Conservation (phyloP, 2,888 invertebrate species). For the Sphecodes monilicornis region DNA sequence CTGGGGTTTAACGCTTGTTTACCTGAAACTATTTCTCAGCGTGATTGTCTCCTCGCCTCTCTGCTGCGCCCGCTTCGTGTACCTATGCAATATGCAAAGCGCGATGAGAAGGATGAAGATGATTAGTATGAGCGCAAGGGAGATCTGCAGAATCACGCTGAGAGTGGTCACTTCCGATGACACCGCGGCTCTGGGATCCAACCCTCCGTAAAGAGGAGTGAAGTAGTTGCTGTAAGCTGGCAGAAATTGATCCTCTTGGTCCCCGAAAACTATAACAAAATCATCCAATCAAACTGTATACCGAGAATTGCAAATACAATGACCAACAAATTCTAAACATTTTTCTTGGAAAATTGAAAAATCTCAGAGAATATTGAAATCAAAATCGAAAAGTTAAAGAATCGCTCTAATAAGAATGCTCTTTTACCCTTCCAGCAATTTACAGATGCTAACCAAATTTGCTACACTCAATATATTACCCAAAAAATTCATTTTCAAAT, state of each 20-base stretch:
- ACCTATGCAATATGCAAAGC: constrained; percentile 88
- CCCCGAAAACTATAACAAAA: constrained; percentile 85
- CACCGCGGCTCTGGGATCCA: constrained; percentile 83
- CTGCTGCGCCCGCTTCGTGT: constrained; percentile 88
- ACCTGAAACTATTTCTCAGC: constrained; percentile 89
- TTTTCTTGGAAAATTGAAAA: neutral
- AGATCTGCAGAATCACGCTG: constrained; percentile 89
- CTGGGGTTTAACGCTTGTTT: constrained; percentile 64
- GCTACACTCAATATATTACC: no score
- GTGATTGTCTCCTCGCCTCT: constrained; percentile 90
- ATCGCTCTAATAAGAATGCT: no score
- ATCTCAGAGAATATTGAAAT: no score
- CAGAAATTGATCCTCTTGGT: constrained; percentile 84
- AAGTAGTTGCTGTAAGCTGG: constrained; percentile 92
- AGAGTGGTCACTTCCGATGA: constrained; percentile 84
- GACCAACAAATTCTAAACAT: neutral
- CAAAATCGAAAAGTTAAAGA: no score
- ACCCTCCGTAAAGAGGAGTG: constrained; percentile 90
- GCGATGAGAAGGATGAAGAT: constrained; percentile 87
- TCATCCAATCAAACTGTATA: constrained; percentile 75
- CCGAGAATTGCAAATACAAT: neutral
- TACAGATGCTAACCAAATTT: no score
- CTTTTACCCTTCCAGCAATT: no score
- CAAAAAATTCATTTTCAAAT: no score
- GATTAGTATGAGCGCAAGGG: constrained; percentile 88